A percentile compares a stretch with the other conserved stretches of the same genome.
These are phyloP conservation scores for Microplitis demolitor DNA, from an alignment of 1,140 invertebrate genomes.

Conservation along the genomic window DNA sequence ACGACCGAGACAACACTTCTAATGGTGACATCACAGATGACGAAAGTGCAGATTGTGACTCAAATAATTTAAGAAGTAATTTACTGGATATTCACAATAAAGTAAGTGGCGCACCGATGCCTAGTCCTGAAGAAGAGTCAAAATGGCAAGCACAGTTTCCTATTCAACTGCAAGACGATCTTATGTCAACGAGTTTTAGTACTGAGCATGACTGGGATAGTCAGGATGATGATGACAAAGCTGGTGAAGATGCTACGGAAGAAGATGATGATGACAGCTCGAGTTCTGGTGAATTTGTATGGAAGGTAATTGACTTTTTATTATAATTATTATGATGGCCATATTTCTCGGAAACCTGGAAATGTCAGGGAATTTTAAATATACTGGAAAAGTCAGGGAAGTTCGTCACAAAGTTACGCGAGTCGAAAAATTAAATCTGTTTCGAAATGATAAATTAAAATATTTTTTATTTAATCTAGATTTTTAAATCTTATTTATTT, in stretches of 20 bases:
- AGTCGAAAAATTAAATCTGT: too few species aligned
- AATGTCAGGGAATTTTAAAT: too few species aligned
- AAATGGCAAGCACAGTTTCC: conserved; percentile 57
- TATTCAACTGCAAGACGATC: conserved; percentile 50
- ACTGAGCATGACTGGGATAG: conserved; percentile 54
- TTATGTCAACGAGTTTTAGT: conserved; percentile 58
- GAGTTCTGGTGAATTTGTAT: conserved; percentile 77
- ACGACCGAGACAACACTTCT: conserved; percentile 42
- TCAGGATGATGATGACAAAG: conserved; percentile 43
- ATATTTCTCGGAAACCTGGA: too few species aligned
- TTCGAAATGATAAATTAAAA: too few species aligned
- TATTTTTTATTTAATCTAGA: too few species aligned
- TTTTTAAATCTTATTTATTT: too few species aligned
- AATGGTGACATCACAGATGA: conserved; percentile 49
- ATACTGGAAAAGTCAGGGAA: too few species aligned
- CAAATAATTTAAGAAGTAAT: conserved; percentile 7
- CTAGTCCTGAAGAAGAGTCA: conserved; percentile 57
- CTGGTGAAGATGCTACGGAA: conserved; percentile 38
- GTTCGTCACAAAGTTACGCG: too few species aligned
- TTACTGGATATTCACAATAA: conserved; percentile 13
- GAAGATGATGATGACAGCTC: conserved; percentile 55
- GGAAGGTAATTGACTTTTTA: conserved; percentile 67
- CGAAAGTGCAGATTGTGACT: conserved; percentile 46
- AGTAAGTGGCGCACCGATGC: conserved; percentile 48
- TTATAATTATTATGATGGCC: conserved; percentile 18